These are phyloP conservation scores for Sipha maydis DNA, from an alignment of 2,888 invertebrate genomes.

Conservation along the genomic window DNA sequence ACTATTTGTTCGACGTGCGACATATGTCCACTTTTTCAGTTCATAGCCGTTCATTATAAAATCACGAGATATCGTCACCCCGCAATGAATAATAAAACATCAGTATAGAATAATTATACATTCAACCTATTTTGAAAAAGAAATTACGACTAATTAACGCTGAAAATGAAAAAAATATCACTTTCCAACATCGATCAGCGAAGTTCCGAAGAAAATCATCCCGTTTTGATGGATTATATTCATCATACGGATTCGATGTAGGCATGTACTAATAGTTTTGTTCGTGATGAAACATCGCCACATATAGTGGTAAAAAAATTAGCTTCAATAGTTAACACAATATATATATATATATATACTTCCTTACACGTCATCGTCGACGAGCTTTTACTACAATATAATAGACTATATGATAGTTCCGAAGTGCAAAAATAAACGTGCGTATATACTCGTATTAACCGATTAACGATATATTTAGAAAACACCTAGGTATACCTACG, in stretches of 20 bases:
- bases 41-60: not conserved
- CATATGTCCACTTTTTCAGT: not conserved
- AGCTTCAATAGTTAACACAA: not conserved
- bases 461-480: conserved; percentile 21
- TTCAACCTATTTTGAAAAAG: not conserved
- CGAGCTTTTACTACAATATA: not conserved
- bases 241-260: too few species aligned
- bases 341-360: not conserved
- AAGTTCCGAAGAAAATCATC: too few species aligned
- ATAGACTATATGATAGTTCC: not conserved
- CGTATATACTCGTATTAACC: conserved; percentile 16
- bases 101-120: too few species aligned
- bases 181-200: too few species aligned
- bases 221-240: too few species aligned
- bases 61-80: not conserved
- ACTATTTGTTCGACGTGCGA: not conserved
- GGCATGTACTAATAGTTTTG: too few species aligned
- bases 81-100: not conserved
- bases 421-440: not conserved
- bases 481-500: not conserved
- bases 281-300: too few species aligned
- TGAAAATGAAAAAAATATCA: too few species aligned
- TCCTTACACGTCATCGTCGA: not conserved
- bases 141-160: too few species aligned
- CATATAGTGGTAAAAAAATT: not conserved